A percentile compares a stretch with the other conserved stretches of the same genome.
Conservation (phyloP, 53 echinoderm and acorn worm genomes). For the Apostichopus leukothele region DNA sequence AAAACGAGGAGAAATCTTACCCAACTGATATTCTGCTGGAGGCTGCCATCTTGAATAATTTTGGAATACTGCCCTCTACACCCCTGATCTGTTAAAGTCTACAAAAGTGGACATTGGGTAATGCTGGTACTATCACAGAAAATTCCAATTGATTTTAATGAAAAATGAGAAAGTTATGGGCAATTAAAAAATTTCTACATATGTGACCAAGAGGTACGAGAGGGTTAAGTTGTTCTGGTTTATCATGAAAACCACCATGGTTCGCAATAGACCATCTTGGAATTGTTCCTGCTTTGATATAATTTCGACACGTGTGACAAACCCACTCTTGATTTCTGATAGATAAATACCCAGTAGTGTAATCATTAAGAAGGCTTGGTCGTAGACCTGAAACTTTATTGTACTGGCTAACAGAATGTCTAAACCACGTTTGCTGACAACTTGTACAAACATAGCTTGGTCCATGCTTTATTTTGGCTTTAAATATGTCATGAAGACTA, state of each 20-base stretch:
- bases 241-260: constrained; percentile 31
- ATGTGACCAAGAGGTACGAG: constrained; percentile 30
- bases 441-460: constrained; percentile 45
- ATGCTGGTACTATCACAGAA: constrained; percentile 6
- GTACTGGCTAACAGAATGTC: constrained; percentile 21
- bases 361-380: neutral
- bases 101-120: constrained; percentile 35
- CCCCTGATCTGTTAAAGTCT: constrained; percentile 6
- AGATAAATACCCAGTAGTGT: constrained; percentile 1
- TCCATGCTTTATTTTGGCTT: constrained; percentile 1
- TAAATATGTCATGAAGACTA: too few relatives aligned
- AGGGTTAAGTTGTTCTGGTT: constrained; percentile 32
- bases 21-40: constrained; percentile 2
- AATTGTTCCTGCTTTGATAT: neutral
- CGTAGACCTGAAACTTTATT: neutral
- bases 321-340: constrained; percentile 43
- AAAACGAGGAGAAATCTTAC: constrained; percentile 12
- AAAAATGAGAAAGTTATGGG: neutral
- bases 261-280: constrained; percentile 45
- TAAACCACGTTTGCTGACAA: constrained; percentile 51
- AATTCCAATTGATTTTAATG: neutral
- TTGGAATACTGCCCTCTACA: constrained; percentile 1
- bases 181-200: constrained; percentile 1
- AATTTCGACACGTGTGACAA: constrained; percentile 41
- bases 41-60: constrained; percentile 19